A percentile compares a stretch with the other conserved stretches of the same genome.
Conservation (phyloP, 1,140 invertebrate species). For the Bombus impatiens region DNA sequence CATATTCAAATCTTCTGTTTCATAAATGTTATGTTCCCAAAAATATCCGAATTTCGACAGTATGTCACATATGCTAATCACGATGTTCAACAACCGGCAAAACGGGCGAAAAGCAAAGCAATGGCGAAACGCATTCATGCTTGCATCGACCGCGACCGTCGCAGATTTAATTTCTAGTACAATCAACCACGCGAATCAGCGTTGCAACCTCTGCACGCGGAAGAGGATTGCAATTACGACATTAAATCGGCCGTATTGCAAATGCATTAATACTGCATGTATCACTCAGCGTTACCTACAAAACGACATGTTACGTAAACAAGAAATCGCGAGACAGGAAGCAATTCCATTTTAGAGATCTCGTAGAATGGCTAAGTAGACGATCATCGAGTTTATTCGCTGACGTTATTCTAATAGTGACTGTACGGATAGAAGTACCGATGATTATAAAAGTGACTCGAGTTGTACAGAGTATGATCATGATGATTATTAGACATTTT, state of each 20-base stretch:
- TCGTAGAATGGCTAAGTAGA: neutral
- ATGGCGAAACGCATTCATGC: neutral
- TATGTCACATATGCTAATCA: neutral
- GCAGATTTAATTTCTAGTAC: slow-evolving; percentile 18
- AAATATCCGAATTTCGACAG: neutral
- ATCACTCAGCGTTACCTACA: neutral
- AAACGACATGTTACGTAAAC: neutral
- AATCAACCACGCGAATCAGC: slow-evolving; percentile 6
- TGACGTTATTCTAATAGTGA: neutral
- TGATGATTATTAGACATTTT: no score
- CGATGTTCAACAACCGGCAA: neutral
- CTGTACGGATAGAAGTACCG: neutral
- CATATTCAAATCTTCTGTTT: neutral
- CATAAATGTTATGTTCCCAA: neutral
- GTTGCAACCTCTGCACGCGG: neutral
- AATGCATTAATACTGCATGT: neutral
- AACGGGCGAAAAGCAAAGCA: neutral
- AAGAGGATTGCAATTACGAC: slow-evolving; percentile 34
- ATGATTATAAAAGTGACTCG: no score
- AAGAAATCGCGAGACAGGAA: neutral
- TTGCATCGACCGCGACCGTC: neutral
- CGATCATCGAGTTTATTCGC: neutral
- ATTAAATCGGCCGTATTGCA: slow-evolving; percentile 22
- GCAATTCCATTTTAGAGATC: neutral
- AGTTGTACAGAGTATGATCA: no score